Base-by-base conservation (phyloP, 2,113 vertebrate genomes). In the Pavo muticus region DNA sequence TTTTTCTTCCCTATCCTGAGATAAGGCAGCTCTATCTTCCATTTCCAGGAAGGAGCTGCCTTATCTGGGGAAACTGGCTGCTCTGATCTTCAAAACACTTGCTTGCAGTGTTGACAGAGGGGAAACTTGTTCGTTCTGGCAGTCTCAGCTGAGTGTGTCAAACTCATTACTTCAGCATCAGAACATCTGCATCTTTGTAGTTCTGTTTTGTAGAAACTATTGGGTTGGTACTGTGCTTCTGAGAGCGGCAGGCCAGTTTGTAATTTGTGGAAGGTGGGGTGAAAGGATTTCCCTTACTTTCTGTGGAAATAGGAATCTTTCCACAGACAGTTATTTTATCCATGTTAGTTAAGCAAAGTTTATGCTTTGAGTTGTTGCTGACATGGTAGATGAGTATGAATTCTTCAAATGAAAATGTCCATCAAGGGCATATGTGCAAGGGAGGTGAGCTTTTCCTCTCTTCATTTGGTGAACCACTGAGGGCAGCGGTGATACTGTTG, bases 21-120 rank as follows among this genome's bases (percentile, higher is more conserved):
- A 91, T 90, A 95, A 96, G 52, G 72, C 80, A 83, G 54, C 72
- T 86, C 93, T 91, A 24, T 37, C 67, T 93, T 92, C 70, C 59
- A 8, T 91, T 96, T 96, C 70, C 81, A 94, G 91, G 94, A 88
- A 93, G 71, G 90, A 77, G 40, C 71, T 88, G 21, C 61, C 63
- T 96, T 90, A 74, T 94, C 90, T 88, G 47, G 65, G 73, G 44
- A 84, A 95, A 29, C 61, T 84, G 89, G 30, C 80, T 81, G 71
- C 60, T 93, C 39, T 73, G 69, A 79, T 77, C 54, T 69, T 57
- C 48, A 76, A 39, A 91, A 42, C 7, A 35, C 56, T 76, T 93
- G 72, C 88, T 90, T 93, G 91, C 73, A 72, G 0, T 60, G 67
- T 35, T 88, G 83, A n/a, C 75, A 63, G 80, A 78, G 77, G 40